These are phyloP conservation scores for Setipinna tenuifilis DNA, from an alignment of 2,797 vertebrate species.

Conservation along the genomic window DNA sequence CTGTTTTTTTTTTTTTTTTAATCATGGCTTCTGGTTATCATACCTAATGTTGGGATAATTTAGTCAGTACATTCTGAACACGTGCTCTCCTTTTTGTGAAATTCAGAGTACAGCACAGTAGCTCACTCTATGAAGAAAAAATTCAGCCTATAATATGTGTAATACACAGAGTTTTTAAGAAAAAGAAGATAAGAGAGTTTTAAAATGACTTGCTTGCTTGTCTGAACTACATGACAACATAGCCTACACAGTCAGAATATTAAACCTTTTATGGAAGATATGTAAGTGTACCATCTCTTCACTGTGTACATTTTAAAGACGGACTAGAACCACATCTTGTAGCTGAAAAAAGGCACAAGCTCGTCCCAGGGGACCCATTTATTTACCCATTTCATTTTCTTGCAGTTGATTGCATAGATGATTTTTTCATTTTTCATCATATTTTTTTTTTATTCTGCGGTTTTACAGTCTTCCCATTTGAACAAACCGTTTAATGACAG, in stretches of 20 bases:
- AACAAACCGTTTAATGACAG: not conserved
- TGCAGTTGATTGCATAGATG: not conserved
- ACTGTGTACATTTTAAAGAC: not conserved
- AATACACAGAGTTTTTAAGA: not conserved
- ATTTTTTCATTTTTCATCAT: no score
- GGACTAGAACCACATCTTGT: not conserved
- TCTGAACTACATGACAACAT: not conserved
- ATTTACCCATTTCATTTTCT: not conserved
- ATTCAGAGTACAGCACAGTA: not conserved
- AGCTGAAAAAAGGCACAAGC: not conserved
- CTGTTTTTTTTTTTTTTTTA: not conserved
- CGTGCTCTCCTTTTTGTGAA: not conserved
- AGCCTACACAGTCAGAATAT: not conserved
- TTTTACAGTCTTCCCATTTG: no score
- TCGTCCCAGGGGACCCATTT: not conserved
- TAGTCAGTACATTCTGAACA: not conserved
- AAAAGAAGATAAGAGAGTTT: not conserved
- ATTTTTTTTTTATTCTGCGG: not conserved
- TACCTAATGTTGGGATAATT: not conserved
- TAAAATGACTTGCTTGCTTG: not conserved
- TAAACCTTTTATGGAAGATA: not conserved
- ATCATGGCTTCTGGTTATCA: not conserved
- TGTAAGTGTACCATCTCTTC: not conserved
- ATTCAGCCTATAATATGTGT: not conserved
- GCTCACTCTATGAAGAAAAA: not conserved